phyloP scores from a whole-genome alignment of 92 coral and sea anemone genomes.

The Phenganax marumi region DNA sequence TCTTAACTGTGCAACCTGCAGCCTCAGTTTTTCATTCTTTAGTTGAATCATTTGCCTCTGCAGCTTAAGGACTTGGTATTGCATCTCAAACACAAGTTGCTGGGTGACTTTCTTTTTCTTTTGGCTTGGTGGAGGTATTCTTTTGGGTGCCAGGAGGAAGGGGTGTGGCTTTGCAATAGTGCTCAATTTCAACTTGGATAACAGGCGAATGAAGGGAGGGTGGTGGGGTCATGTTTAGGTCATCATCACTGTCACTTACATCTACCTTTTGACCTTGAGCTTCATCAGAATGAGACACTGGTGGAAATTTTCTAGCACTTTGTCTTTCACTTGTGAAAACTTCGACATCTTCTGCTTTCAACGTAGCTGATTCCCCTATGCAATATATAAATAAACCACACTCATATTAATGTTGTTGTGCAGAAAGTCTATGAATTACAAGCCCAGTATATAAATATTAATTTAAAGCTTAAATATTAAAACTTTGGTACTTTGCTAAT shows the following conservation, averaged over 20 bases:
- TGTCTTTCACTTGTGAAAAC: neutral
- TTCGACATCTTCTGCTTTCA: neutral
- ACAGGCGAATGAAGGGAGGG: neutral
- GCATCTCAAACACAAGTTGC: slow-evolving; percentile 5
- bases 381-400: neutral
- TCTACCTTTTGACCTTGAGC: neutral
- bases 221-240: slow-evolving; percentile 2
- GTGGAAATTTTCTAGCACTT: neutral
- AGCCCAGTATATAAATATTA: too few relatives aligned
- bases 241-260: slow-evolving; percentile 1
- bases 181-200: neutral
- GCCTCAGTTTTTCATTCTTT: neutral
- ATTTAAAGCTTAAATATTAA: too few relatives aligned
- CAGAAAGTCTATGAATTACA: neutral
- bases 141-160: neutral
- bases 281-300: neutral
- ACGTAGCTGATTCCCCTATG: neutral
- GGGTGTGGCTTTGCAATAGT: neutral
- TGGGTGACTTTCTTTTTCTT: neutral
- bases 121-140: neutral
- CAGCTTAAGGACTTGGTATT: neutral
- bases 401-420: neutral
- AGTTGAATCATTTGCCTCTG: neutral
- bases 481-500: too few relatives aligned
- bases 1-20: neutral